phyloP scores from a whole-genome alignment of 1,140 invertebrate species.

The Brachionus plicatilis region DNA sequence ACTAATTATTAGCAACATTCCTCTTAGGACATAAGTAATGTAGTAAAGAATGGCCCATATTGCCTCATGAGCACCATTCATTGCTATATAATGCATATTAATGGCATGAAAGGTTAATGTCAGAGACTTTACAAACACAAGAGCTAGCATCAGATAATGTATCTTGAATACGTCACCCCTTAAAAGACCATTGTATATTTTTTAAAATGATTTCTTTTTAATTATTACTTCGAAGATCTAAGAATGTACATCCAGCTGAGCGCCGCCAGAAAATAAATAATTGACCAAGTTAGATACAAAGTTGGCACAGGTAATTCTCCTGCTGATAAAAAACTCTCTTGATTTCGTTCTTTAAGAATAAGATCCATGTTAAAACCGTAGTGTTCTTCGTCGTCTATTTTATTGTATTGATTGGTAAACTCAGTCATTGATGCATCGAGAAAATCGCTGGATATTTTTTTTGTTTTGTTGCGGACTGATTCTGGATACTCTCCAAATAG shows the following conservation, averaged over 20 bases:
- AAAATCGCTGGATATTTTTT: background rate
- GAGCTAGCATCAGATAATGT: constrained; percentile 89
- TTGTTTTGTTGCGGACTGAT: background rate
- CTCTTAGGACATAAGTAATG: constrained; percentile 86
- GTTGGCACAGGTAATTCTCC: constrained; percentile 90
- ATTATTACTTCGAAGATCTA: constrained; percentile 69
- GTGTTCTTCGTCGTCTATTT: constrained; percentile 54
- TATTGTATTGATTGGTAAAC: constrained; percentile 51
- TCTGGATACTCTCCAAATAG: background rate
- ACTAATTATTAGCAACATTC: constrained; percentile 88
- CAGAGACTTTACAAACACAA: constrained; percentile 85
- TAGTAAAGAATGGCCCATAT: constrained; percentile 96
- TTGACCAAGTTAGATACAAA: constrained; percentile 81
- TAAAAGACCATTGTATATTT: constrained; percentile 46
- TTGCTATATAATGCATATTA: constrained; percentile 91
- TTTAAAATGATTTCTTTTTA: background rate
- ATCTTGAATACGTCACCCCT: constrained; percentile 82
- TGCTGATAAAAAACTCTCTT: constrained; percentile 84
- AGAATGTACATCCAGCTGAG: constrained; percentile 86
- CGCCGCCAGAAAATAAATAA: constrained; percentile 80
- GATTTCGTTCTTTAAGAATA: constrained; percentile 71
- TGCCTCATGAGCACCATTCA: constrained; percentile 84
- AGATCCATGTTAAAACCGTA: constrained; percentile 65
- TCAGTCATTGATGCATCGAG: background rate
- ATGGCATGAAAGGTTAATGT: constrained; percentile 91